Percentiles rank a stretch among this genome's conserved stretches.
phyloP scores from a whole-genome alignment of 2,113 vertebrate genomes.

The Tor tambroides region DNA sequence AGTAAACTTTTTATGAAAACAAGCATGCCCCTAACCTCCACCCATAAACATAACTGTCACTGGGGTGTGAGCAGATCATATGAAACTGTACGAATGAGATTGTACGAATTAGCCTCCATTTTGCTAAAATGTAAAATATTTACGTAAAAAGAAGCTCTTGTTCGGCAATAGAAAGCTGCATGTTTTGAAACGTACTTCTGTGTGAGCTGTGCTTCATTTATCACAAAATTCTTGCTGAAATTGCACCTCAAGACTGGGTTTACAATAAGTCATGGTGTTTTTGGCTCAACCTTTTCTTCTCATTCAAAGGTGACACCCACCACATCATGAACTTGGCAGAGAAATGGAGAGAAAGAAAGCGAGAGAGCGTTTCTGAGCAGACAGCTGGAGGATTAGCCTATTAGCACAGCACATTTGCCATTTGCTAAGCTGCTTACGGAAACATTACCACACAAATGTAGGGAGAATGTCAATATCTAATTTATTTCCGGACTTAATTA shows the following conservation, averaged over 20 bases:
- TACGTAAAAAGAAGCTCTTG: no score
- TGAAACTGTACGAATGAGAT: no score
- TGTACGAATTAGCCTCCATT: no score
- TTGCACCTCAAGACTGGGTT: background rate
- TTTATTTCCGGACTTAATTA: constrained; percentile 68
- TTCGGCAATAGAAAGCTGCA: background rate
- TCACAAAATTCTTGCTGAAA: no score
- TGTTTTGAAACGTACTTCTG: background rate
- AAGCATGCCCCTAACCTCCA: no score
- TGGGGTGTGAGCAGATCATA: no score
- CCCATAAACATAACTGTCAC: no score
- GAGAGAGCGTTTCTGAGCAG: constrained; percentile 49
- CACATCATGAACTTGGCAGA: background rate
- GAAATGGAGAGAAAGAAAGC: background rate
- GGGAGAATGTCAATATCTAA: constrained; percentile 69
- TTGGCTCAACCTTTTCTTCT: constrained; percentile 16
- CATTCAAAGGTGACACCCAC: constrained; percentile 11
- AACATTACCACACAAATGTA: constrained; percentile 62
- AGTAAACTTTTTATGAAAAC: no score
- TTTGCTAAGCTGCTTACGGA: constrained; percentile 68
- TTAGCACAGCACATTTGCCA: constrained; percentile 66
- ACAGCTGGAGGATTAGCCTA: constrained; percentile 65
- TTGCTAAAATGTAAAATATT: no score
- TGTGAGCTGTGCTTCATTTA: background rate
- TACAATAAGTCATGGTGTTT: background rate